phyloP scores from a whole-genome alignment of 2,113 vertebrate genomes.

The Limanda limanda region DNA sequence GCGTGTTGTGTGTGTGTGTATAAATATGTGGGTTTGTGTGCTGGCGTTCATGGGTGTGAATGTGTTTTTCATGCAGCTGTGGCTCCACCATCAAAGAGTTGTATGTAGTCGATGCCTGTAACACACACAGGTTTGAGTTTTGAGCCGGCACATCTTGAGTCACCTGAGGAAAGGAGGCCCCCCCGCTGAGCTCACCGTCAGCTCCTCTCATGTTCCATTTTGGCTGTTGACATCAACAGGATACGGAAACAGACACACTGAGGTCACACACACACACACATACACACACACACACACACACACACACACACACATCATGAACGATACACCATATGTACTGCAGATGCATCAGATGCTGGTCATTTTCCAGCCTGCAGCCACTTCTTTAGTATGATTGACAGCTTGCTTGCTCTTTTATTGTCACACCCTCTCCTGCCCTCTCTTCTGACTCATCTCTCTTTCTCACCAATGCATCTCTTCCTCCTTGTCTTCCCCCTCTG shows the following conservation, averaged over 20 bases:
- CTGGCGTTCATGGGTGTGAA: slow-evolving; percentile 23
- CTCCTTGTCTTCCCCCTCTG: background rate
- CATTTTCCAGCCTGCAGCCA: too few relatives aligned
- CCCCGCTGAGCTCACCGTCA: background rate
- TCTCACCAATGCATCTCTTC: background rate
- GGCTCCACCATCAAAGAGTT: slow-evolving; percentile 50
- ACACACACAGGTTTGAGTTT: slow-evolving; percentile 44
- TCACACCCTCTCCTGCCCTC: background rate
- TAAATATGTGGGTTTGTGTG: slow-evolving; percentile 1
- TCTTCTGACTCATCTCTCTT: background rate
- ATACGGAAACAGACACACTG: background rate
- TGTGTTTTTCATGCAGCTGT: slow-evolving; percentile 54
- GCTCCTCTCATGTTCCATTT: background rate
- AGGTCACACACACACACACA: background rate
- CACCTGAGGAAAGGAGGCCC: background rate
- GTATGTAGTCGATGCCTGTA: slow-evolving; percentile 25
- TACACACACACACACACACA: too few relatives aligned
- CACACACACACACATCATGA: background rate
- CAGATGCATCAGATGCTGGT: too few relatives aligned
- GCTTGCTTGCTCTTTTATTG: slow-evolving; percentile 7
- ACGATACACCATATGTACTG: too few relatives aligned
- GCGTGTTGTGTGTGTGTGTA: slow-evolving; percentile 12
- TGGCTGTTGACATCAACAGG: background rate
- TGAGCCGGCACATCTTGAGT: slow-evolving; percentile 36
- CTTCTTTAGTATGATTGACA: background rate